Base-by-base conservation (phyloP, 2,888 invertebrate genomes). In the Rhimphoctona megacephalus region DNA sequence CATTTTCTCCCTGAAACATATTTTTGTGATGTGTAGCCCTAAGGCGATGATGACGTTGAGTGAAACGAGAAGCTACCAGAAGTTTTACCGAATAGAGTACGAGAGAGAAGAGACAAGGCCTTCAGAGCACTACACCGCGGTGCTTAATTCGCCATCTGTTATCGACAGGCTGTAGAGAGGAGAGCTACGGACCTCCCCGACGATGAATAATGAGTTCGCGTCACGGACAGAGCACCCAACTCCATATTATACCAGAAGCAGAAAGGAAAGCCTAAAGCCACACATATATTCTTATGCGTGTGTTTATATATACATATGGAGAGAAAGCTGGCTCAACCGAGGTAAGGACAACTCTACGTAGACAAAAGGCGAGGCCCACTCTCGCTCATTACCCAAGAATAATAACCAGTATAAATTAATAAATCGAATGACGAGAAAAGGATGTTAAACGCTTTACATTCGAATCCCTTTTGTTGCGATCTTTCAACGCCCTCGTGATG, bases 91-190 rank as follows among this genome's bases (percentile, higher is more conserved):
- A 33, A 73, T 36, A 49, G n/a, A 77, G 17, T 49, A 43, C 52
- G 49, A 25, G 14, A 5, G 33, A 17, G 33, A 39, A 43, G 43
- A 72, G 54, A 9, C 46, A 61, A 54, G 77, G 80, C 54, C 57
- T 84, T 84, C 69, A 64, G 84, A 81, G 81, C 74, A 79, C 86
- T 70, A 83, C 74, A 81, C 78, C 66, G 66, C 64, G 79, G 61
- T 81, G 81, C 73, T 84, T 84, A 86, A 86, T 86, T 86, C 84
- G 86, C 86, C 86, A 79, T 86, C 84, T 86, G 84, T 86, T 86
- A 86, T 86, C 86, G 86, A 86, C 84, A 86, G 86, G 54, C 78
- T 49, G 70, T 67, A 39, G 81, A 78, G 86, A 86, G 67, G 43
- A 76, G 76, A 64, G 67, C 30, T 54, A 46, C 46, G 54, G 82